Conservation (phyloP, 1,140 invertebrate genomes). For the Reticulitermes speratus region DNA sequence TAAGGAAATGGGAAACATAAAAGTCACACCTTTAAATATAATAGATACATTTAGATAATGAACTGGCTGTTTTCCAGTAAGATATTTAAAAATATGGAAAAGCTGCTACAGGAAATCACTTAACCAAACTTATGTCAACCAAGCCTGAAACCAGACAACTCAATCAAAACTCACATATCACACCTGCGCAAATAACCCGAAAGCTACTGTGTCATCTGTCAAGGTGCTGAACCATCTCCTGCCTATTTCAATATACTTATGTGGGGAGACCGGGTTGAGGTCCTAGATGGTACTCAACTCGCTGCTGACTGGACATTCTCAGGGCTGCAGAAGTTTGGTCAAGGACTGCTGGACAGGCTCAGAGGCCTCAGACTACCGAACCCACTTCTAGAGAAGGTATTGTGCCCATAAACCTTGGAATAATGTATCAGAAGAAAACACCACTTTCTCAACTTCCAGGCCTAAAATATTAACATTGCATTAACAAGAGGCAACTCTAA, state of each 20-base stretch:
- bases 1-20: no score
- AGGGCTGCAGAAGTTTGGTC: slow-evolving; percentile 91
- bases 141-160: no score
- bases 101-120: no score
- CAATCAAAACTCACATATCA: no score
- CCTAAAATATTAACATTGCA: background rate
- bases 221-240: slow-evolving; percentile 89
- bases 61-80: no score
- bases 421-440: background rate
- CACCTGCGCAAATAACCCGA: no score
- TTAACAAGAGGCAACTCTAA: no score
- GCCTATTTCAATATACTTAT: slow-evolving; percentile 92
- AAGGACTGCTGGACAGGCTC: slow-evolving; percentile 85
- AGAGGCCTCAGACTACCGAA: slow-evolving; percentile 78
- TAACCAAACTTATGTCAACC: no score
- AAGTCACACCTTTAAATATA: no score
- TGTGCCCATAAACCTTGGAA: background rate
- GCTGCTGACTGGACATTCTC: slow-evolving; percentile 92
- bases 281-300: slow-evolving; percentile 86
- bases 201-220: no score
- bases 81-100: no score
- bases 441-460: background rate
- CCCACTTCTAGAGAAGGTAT: slow-evolving; percentile 86
- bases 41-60: no score
- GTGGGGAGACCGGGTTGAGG: slow-evolving; percentile 80